Evolutionary conservation across 2,888 invertebrate genomes (phyloP), one percentile per base, ranked within the genome.

Genomic region (Megastigmus dorsalis): DNA sequence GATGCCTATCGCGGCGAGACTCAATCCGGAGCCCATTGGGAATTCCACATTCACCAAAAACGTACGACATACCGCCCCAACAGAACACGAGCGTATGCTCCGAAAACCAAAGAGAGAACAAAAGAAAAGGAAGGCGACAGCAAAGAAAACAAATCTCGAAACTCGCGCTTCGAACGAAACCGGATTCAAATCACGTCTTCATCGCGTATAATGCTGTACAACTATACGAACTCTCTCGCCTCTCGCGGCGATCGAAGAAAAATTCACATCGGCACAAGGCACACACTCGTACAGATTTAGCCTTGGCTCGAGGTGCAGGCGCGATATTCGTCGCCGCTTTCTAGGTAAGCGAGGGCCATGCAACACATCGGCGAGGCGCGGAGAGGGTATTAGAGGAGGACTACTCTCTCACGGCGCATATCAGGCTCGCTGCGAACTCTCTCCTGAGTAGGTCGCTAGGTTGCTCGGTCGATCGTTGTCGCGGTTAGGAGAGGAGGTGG

Each of bases 371-470:
- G n/a, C n/a, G n/a, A n/a, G n/a, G n/a, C n/a, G n/a, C n/a, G n/a
- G n/a, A n/a, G n/a, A n/a, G n/a, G n/a, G n/a, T n/a, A n/a, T n/a
- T n/a, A n/a, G n/a, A n/a, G n/a, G n/a, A n/a, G n/a, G n/a, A n/a
- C n/a, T n/a, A n/a, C n/a, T n/a, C n/a, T n/a, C n/a, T n/a, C n/a
- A n/a, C n/a, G n/a, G n/a, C n/a, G n/a, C n/a, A n/a, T 60, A 20
- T 7, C 41, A 41, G 38, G 26, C 33, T 20, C 50, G 15, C 15
- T 33, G 41, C 48, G 63, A 67, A 55, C 65, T 68, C 74, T 69
- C 78, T 78, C 74, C 74, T 72, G 76, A 78, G 80, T 81, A 80
- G 82, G 82, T 82, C 81, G 81, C 78, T 80, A 78, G 81, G 81
- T 81, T 80, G 81, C 69, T 73, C 80, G 79, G 79, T 78, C 79